Evolutionary conservation across 2,113 vertebrate genomes (phyloP).

Genomic region (Protomyctophum bolini): DNA sequence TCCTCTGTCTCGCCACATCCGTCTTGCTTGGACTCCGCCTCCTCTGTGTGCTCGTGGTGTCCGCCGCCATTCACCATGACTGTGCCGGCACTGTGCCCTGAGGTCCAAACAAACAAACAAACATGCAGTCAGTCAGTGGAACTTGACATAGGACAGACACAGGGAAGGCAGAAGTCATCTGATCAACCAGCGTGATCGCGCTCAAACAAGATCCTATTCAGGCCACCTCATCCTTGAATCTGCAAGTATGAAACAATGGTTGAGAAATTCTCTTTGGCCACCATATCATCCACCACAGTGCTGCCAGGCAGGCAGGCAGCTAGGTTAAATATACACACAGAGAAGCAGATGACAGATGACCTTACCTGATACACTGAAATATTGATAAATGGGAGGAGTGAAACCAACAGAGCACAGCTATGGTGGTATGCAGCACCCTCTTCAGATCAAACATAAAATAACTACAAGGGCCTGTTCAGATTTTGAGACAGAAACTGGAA

Average conservation of each 20-base stretch:
- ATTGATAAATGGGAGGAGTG: conserved; percentile 37
- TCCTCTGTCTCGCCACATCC: conserved; percentile 82
- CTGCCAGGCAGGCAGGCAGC: conserved; percentile 24
- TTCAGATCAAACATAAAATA: too few species aligned
- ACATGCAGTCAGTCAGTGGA: background rate
- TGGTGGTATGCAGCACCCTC: background rate
- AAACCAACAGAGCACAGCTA: conserved; percentile 16
- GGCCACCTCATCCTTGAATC: too few species aligned
- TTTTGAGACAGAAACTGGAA: too few species aligned
- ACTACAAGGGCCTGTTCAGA: too few species aligned
- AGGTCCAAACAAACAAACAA: background rate
- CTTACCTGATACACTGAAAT: conserved; percentile 32
- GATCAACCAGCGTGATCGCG: background rate
- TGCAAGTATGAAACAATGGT: background rate
- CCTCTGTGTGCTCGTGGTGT: conserved; percentile 78
- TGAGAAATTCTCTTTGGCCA: background rate
- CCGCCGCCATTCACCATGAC: conserved; percentile 90
- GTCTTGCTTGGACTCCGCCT: conserved; percentile 80
- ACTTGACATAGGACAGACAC: background rate
- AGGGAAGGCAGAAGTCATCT: too few species aligned
- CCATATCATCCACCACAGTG: too few species aligned
- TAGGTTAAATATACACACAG: conserved; percentile 20
- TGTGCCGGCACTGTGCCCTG: conserved; percentile 83
- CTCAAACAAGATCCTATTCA: too few species aligned
- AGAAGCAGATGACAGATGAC: conserved; percentile 2